Base-by-base conservation (phyloP, 1,140 invertebrate species). In the Drosophila ohnishii region DNA sequence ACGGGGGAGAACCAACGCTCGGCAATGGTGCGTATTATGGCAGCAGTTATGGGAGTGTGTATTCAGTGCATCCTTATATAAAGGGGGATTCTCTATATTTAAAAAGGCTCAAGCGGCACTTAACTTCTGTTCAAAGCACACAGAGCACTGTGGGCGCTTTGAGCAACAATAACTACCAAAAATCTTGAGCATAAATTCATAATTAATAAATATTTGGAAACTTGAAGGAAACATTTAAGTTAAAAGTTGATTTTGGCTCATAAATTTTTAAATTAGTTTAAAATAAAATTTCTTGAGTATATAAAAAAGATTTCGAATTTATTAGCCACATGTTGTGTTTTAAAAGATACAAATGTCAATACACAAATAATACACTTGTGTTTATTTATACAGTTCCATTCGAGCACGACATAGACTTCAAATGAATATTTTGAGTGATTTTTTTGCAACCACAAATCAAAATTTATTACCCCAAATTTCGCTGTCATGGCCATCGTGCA, bases 101-200 rank as follows among this genome's bases (percentile, higher is more conserved):
- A 83, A 88, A 86, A 83, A 70, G 79, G 82, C 82, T 87, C 82
- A 87, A 87, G 76, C 83, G 83, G 67, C 72, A 87, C 80, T 87
- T 87, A 83, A 83, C 79, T 87, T 87, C 59, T 75, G 62, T 67
- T 80, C 76, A 62, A 65, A 64, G 61, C 62, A 79, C 35, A 62
- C 69, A 59, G 56, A 51, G 62, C 37, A 44, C 63, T n/a, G 40
- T 65, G n/a, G 13, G 42, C 25, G 45, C n/a, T 3, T 11, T 42
- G 3, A n/a, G 19, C 7, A 14, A 53, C 16, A 53, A 53, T 14
- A 14, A 14, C 44, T 3, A 8, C 11, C 1, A 25, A 45, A 45
- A 25, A 13, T 53, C 3, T 19, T 16, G 14, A 37, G 19, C 4
- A 34, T 34, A 34, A 5, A 19, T 13, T 34, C 1, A 2, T 51